Evolutionary conservation across 2,113 vertebrate species (phyloP).

Genomic region (Alouatta palliata): DNA sequence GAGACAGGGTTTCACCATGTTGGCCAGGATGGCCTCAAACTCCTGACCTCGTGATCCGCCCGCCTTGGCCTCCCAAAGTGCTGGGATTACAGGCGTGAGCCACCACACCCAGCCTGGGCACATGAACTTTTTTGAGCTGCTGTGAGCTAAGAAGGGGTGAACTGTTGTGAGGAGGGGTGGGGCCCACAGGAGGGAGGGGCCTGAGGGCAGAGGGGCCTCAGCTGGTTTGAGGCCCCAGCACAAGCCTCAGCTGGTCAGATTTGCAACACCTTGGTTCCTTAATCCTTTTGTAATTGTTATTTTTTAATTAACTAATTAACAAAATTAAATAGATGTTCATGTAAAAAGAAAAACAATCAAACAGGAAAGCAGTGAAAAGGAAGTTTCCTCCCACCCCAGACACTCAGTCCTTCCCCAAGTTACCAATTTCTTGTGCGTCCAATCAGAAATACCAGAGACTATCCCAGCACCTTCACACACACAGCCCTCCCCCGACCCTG

Average conservation of each 20-base stretch:
- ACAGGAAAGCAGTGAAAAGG: not conserved
- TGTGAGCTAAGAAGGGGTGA: not conserved
- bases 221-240: not conserved
- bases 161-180: fast-evolving
- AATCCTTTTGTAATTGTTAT: not conserved
- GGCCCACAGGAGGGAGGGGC: not conserved
- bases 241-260: not conserved
- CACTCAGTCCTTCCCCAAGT: not conserved
- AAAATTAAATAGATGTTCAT: slow-evolving; percentile 38
- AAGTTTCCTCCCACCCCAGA: not conserved
- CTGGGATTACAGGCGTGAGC: too few relatives aligned
- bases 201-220: fast-evolving
- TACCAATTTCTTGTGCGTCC: fast-evolving
- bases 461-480: fast-evolving
- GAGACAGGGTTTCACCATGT: too few relatives aligned
- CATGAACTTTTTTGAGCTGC: not conserved
- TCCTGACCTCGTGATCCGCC: too few relatives aligned
- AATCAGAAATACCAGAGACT: fast-evolving
- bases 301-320: slow-evolving; percentile 14
- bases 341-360: not conserved
- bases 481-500: fast-evolving
- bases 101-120: too few relatives aligned
- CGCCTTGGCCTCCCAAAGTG: too few relatives aligned
- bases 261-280: not conserved
- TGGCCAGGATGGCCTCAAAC: too few relatives aligned